Percentiles rank a stretch among this genome's conserved stretches.
These are phyloP conservation scores for Temnothorax rugatulus DNA, from an alignment of 2,888 invertebrate species.

Conservation along the genomic window DNA sequence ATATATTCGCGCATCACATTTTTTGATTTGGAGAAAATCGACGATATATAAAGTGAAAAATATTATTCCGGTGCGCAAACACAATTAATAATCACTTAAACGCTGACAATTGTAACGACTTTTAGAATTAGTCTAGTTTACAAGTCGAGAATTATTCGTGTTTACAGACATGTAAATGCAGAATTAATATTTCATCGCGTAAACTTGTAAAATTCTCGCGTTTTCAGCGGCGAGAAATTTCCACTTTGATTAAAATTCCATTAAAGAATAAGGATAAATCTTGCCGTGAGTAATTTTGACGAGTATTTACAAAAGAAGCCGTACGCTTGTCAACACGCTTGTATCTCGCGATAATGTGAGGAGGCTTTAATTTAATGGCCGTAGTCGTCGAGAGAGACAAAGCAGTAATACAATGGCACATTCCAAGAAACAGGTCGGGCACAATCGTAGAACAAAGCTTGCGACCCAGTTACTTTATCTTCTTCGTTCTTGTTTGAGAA, in stretches of 20 bases:
- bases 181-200: conserved; percentile 33
- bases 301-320: conserved; percentile 22
- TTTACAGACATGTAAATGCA: conserved; percentile 3
- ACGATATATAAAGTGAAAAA: background rate
- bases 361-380: conserved; percentile 47
- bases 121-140: conserved; percentile 5
- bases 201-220: background rate
- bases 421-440: conserved; percentile 51
- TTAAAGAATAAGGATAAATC: conserved; percentile 32
- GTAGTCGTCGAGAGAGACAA: conserved; percentile 36
- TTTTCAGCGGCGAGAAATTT: background rate
- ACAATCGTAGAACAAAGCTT: conserved; percentile 56
- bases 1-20: background rate
- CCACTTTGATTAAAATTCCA: conserved; percentile 35
- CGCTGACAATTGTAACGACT: background rate
- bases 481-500: conserved; percentile 50
- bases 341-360: conserved; percentile 9
- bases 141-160: conserved; percentile 12
- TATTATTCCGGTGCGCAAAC: background rate
- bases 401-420: conserved; percentile 55
- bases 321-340: background rate
- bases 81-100: background rate
- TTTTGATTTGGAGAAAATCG: background rate
- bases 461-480: conserved; percentile 67
- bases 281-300: conserved; percentile 7